Evolutionary conservation across 1,140 invertebrate species (phyloP), one percentile per base, ranked within the genome.

Genomic region (Formica exsecta): DNA sequence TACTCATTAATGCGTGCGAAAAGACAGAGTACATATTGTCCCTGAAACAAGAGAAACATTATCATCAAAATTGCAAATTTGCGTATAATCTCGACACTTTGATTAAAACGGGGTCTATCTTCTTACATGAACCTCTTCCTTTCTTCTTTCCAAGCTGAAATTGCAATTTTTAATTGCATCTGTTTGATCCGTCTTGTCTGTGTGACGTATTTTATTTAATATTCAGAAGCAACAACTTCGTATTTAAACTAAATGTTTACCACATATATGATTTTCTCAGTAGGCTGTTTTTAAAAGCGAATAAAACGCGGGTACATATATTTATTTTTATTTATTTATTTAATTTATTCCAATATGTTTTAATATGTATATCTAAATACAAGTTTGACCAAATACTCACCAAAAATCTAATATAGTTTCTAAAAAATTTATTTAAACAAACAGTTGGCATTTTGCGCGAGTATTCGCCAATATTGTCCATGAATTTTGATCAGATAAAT

Each of bases 251-350:
- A 61, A 5, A 75, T 7, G 11, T 41, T 29, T 16, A n/a, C 4
- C n/a, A 59, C n/a, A 61, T 16, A 29, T n/a, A 25, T 22, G 41
- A 36, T 41, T 48, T 22, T 36, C 25, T 36, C 29, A n/a, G 7
- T 8, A 44, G 22, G 29, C 3, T 79, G 22, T 57, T 19, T 59
- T 32, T 6, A 4, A 68, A n/a, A 79, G 2, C 32, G 4, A 70
- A 57, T 80, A 41, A 80, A 48, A 65, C 11, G 9, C 38, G 25
- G 5, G 5, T n/a, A 38, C 36, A 25, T 62, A 9, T 22, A 13
- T 76, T n/a, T 64, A 9, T 64, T 64, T n/a, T 44, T n/a, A 76
- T 48, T 32, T 76, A 62, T 76, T 76, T 25, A 44, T 44, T 25
- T 64, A 64, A 16, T 65, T 41, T 19, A 29, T 64, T 25, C n/a